Base-by-base conservation (phyloP, 2,888 invertebrate genomes). In the Gibbula magus region DNA sequence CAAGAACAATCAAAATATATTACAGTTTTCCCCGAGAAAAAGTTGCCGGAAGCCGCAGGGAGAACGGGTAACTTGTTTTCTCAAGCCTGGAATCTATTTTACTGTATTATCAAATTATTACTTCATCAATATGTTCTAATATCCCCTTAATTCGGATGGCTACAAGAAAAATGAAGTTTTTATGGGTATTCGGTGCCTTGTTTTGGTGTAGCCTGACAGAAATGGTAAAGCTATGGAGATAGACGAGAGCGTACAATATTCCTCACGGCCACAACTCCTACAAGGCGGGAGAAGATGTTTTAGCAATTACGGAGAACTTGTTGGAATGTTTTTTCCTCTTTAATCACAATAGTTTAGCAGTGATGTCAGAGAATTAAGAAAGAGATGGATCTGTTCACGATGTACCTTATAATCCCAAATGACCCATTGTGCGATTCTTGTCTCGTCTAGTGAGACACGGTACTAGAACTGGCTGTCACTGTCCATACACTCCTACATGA, bases 1-100 rank as follows among this genome's bases (percentile, higher is more conserved):
- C 70, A 35, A 70, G 70, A 70, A 70, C 70, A 70, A 70, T 70
- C 70, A 70, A 70, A 70, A 70, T 70, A 70, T 70, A 70, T 70
- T 70, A 70, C 61, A 61, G 13, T 70, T 70, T 70, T 39, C n/a
- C 35, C 18, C n/a, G n/a, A 39, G 13, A 20, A 39, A 70, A 32
- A 25, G 16, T 70, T 32, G 4, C n/a, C 29, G n/a, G 32, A 20
- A 25, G 39, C 70, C 70, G 32, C 20, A 35, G 70, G 39, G 70
- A 70, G 70, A 70, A 70, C 7, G 32, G 10, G 35, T 35, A 39
- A 70, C 70, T 39, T 70, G 35, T 32, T 61, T 61, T 61, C 35
- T 35, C 39, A 39, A 32, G 70, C 29, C 35, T 70, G 35, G 35
- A 70, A 70, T 70, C 70, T 35, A 70, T 70, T 70, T 70, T 70